These are phyloP conservation scores for Hirundichthys speculiger DNA, from an alignment of 2,113 vertebrate genomes.

Conservation along the genomic window DNA sequence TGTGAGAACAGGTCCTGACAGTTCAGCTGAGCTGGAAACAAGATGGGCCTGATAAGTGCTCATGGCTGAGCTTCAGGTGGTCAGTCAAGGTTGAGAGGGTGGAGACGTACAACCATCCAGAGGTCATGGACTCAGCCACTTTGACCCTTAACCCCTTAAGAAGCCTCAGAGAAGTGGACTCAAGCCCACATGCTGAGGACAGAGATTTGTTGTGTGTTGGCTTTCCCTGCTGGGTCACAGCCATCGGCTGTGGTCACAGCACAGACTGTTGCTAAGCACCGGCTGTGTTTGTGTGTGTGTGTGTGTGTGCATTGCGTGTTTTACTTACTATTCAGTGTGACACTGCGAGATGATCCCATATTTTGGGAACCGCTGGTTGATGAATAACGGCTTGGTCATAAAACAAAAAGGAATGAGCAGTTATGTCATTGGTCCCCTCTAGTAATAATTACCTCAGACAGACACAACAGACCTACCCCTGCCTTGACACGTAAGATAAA, in stretches of 20 bases:
- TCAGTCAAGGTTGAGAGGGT: slow-evolving; percentile 73
- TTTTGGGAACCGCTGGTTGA: slow-evolving; percentile 45
- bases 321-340: slow-evolving; percentile 30
- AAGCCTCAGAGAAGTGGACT: slow-evolving; percentile 28
- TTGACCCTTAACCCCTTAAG: slow-evolving; percentile 60
- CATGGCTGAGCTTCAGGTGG: slow-evolving; percentile 54
- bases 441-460: slow-evolving; percentile 6
- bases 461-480: slow-evolving; percentile 24
- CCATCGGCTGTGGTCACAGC: no score
- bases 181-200: slow-evolving; percentile 24
- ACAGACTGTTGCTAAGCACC: slow-evolving; percentile 52
- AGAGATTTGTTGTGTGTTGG: slow-evolving; percentile 19
- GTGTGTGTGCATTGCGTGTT: slow-evolving; percentile 7
- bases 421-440: slow-evolving; percentile 43
- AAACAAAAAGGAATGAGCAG: not conserved
- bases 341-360: slow-evolving; percentile 45
- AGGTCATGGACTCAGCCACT: slow-evolving; percentile 46
- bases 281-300: slow-evolving; percentile 17
- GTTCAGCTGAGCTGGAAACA: slow-evolving; percentile 48
- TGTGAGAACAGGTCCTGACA: slow-evolving; percentile 63
- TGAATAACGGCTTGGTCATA: slow-evolving; percentile 60
- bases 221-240: slow-evolving; percentile 10
- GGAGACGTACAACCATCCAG: slow-evolving; percentile 24
- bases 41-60: slow-evolving; percentile 50
- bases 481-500: slow-evolving; percentile 35